phyloP scores from a whole-genome alignment of 1,140 invertebrate genomes.

The Plectrocnemia conspersa region DNA sequence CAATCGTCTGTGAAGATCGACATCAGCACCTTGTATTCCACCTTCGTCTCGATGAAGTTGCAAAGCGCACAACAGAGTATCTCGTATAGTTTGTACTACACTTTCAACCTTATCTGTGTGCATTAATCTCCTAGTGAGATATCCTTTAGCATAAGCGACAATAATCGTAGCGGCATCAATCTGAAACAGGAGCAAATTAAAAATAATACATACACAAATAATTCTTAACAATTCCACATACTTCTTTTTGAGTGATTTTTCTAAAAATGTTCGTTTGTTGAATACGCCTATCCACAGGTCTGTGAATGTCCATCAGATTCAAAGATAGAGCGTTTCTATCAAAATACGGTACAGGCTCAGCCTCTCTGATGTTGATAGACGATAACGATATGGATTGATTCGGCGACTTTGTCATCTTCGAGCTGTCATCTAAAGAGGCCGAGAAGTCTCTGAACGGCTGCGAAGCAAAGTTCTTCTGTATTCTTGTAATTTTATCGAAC shows the following conservation, averaged over 20 bases:
- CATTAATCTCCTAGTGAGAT: slow-evolving; percentile 71
- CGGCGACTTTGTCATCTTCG: neutral
- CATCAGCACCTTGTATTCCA: slow-evolving; percentile 55
- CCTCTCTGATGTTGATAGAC: slow-evolving; percentile 28
- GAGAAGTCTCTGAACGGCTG: slow-evolving; percentile 13
- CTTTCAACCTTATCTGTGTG: slow-evolving; percentile 72
- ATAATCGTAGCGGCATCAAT: slow-evolving; percentile 61
- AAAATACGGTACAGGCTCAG: slow-evolving; percentile 6
- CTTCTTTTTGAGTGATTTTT: too few species aligned
- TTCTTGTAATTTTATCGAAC: slow-evolving; percentile 29
- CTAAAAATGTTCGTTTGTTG: neutral
- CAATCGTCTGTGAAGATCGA: slow-evolving; percentile 58
- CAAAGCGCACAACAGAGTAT: slow-evolving; percentile 69
- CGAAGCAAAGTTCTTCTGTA: slow-evolving; percentile 32
- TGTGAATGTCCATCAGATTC: slow-evolving; percentile 30
- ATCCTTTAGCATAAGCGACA: slow-evolving; percentile 72
- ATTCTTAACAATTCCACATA: neutral
- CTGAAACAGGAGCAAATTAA: slow-evolving; percentile 40
- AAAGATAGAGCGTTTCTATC: slow-evolving; percentile 31
- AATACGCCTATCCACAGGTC: slow-evolving; percentile 12
- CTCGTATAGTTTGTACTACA: slow-evolving; percentile 75
- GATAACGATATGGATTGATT: slow-evolving; percentile 27
- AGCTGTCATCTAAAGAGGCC: neutral
- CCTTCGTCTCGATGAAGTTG: slow-evolving; percentile 65
- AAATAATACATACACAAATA: neutral